Evolutionary conservation across 2,113 vertebrate genomes (phyloP), one percentile per base, ranked within the genome.

Genomic region (Copsychus sechellarum): DNA sequence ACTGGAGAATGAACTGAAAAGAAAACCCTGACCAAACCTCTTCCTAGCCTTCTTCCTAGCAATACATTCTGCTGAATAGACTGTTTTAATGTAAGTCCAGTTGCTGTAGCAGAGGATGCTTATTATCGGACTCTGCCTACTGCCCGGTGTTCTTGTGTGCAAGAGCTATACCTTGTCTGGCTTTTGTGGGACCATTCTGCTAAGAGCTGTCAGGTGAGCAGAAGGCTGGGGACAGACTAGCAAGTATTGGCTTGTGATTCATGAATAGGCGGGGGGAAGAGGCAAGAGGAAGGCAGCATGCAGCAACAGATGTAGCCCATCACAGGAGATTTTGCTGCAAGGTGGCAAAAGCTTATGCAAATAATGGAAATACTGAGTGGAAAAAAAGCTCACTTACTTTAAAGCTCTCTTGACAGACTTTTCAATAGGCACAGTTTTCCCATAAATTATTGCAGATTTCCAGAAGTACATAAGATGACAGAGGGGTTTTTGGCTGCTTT

Each of bases 301-400:
- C 57, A 88, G 78, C 54, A 80, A 20, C 95, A 96, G 96, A 86
- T 96, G 95, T 77, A 95, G 61, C 72, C 95, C 88, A 60, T 97
- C 91, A 73, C 65, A 85, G 74, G 94, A 97, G 77, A 95, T 91
- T 91, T 76, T 90, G 95, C 54, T 96, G 81, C 69, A 86, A 91
- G 81, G 84, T 92, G 38, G 88, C 71, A 88, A 93, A 92, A 86
- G 47, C 71, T 87, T 88, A 79, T 80, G 88, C 67, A 95, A 93
- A 92, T 82, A 48, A 70, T 72, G 83, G 92, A 85, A 96, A 92
- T 71, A 50, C 36, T 6, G 28, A 72, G 88, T 11, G 22, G 31
- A 92, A 82, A 81, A 79, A 70, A 43, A n/a, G 5, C 24, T 45
- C n/a, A 56, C 67, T 86, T 74, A 81, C 11, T 66, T 38, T 62